phyloP scores from a whole-genome alignment of 1,140 invertebrate species.

The Melipona quadrifasciata region DNA sequence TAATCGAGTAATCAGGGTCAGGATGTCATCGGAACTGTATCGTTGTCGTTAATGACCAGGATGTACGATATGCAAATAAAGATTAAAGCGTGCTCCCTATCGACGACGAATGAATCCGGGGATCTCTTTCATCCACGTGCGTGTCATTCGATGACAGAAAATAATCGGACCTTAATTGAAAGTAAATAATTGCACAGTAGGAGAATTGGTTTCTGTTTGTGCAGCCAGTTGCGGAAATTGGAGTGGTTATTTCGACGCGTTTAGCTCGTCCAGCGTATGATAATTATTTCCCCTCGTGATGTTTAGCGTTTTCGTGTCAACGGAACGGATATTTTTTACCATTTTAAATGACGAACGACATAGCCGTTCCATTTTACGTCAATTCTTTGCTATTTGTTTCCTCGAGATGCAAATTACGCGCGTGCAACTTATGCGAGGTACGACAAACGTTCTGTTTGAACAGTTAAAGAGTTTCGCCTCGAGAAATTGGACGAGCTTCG shows the following conservation, averaged over 20 bases:
- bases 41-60: conserved; percentile 28
- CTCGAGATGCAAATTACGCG: too few relatives aligned
- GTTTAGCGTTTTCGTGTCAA: not conserved
- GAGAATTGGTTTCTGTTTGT: not conserved
- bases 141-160: not conserved
- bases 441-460: not conserved
- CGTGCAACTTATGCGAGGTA: not conserved
- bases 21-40: conserved; percentile 62
- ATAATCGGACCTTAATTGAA: not conserved
- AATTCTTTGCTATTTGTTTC: not conserved
- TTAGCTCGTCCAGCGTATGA: not conserved
- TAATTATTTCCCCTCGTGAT: not conserved
- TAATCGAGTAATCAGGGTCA: conserved; percentile 63
- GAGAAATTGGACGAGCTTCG: not conserved
- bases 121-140: not conserved
- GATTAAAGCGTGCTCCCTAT: conserved; percentile 14
- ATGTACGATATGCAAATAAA: conserved; percentile 1
- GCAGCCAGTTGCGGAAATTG: too few relatives aligned
- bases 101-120: not conserved
- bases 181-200: not conserved
- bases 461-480: not conserved
- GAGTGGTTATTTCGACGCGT: not conserved
- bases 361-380: not conserved
- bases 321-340: not conserved
- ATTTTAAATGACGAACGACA: not conserved